A percentile compares a stretch with the other conserved stretches of the same genome.
Conservation (phyloP, 2,888 invertebrate species). For the Torymus aiolomorphi region DNA sequence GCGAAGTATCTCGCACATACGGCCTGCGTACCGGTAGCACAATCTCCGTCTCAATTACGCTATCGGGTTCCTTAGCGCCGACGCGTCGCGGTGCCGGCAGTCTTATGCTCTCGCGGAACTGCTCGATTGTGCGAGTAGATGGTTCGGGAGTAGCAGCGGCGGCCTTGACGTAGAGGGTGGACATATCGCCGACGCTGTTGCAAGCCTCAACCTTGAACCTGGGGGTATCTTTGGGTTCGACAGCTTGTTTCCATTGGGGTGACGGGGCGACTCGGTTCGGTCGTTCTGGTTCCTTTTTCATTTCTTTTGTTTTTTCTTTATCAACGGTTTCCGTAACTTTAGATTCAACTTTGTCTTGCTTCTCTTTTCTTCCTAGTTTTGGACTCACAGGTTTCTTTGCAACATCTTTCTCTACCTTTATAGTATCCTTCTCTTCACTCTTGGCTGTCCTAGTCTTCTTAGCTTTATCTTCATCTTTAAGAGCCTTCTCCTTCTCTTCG, state of each 20-base stretch:
- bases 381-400: neutral
- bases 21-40: constrained; percentile 68
- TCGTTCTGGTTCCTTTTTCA: neutral
- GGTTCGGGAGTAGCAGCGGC: constrained; percentile 36
- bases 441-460: neutral
- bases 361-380: neutral
- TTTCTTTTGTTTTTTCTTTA: neutral
- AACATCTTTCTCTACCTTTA: neutral
- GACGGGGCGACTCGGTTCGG: constrained; percentile 28
- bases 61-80: neutral
- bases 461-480: too few relatives aligned
- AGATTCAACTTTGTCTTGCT: neutral
- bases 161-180: constrained; percentile 67
- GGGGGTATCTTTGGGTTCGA: neutral
- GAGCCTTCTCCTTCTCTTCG: neutral
- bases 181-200: constrained; percentile 71
- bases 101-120: constrained; percentile 69
- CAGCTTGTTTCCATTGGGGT: neutral
- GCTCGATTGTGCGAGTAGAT: constrained; percentile 60
- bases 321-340: neutral
- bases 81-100: constrained; percentile 66
- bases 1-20: constrained; percentile 70
- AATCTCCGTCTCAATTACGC: constrained; percentile 65
- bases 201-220: constrained; percentile 69
- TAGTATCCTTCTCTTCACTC: neutral